Evolutionary conservation across 2,113 vertebrate genomes (phyloP).

Genomic region (Mormoops blainvillei): DNA sequence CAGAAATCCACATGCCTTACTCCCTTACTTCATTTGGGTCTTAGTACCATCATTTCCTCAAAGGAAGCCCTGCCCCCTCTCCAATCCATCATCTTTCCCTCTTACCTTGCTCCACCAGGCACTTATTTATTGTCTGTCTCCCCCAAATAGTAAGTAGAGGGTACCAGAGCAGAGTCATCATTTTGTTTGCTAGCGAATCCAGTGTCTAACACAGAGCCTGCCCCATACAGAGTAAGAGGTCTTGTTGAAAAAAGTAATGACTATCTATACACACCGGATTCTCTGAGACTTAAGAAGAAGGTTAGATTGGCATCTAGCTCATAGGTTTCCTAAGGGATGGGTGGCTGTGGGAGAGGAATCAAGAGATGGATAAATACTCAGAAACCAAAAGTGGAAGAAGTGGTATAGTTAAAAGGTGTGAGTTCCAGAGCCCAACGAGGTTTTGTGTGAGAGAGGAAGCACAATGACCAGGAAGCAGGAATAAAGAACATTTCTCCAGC

Average conservation of each 20-base stretch:
- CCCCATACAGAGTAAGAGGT: neutral
- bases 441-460: neutral
- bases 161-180: neutral
- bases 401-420: neutral
- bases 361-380: neutral
- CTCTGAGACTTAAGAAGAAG: neutral
- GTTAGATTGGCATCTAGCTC: neutral
- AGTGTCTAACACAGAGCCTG: neutral
- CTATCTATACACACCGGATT: neutral
- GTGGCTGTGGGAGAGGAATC: neutral
- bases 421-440: neutral
- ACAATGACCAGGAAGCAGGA: neutral
- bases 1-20: neutral
- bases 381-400: neutral
- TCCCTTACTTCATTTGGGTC: neutral
- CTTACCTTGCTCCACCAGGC: neutral
- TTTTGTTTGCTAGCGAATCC: neutral
- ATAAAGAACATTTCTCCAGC: neutral
- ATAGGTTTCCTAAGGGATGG: neutral
- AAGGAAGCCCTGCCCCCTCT: neutral
- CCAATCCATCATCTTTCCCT: neutral
- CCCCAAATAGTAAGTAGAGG: neutral
- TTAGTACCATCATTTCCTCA: neutral
- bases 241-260: neutral
- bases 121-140: neutral